Conservation (phyloP, 2,113 vertebrate genomes). For the Ceyx cyanopectus region DNA sequence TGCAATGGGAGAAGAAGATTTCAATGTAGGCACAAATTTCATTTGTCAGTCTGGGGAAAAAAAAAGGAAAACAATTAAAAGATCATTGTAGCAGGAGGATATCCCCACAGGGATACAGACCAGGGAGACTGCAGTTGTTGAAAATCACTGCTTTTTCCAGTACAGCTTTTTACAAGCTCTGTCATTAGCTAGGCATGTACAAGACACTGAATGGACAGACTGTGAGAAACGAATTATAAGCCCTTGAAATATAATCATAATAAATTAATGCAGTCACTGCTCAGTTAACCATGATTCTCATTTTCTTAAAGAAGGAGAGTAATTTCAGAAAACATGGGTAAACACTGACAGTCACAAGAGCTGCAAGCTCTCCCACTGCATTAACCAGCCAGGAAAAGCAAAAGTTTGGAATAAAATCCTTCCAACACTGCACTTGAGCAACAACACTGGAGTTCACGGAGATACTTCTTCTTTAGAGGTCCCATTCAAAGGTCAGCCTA, state of each 20-base stretch:
- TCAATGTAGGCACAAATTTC: constrained; percentile 7
- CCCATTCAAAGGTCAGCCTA: background rate
- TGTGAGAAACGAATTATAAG: constrained; percentile 11
- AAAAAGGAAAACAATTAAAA: background rate
- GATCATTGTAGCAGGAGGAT: background rate
- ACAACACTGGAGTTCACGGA: background rate
- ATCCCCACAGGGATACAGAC: background rate
- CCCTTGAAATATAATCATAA: background rate
- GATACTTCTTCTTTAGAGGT: background rate
- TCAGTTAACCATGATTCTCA: background rate
- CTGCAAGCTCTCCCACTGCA: background rate
- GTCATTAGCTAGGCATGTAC: background rate
- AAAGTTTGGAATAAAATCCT: background rate
- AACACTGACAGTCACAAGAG: background rate
- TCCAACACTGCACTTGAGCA: background rate
- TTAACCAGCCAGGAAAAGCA: background rate
- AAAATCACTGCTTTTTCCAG: constrained; percentile 20
- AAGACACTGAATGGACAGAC: background rate
- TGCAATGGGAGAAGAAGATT: constrained; percentile 1
- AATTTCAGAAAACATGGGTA: background rate
- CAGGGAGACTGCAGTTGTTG: background rate
- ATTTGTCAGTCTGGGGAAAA: background rate
- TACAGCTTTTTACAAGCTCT: background rate
- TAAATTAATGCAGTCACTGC: background rate
- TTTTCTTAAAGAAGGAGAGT: background rate